These are phyloP conservation scores for Ceuthmochares aereus DNA, from an alignment of 2,113 vertebrate genomes.

Conservation along the genomic window DNA sequence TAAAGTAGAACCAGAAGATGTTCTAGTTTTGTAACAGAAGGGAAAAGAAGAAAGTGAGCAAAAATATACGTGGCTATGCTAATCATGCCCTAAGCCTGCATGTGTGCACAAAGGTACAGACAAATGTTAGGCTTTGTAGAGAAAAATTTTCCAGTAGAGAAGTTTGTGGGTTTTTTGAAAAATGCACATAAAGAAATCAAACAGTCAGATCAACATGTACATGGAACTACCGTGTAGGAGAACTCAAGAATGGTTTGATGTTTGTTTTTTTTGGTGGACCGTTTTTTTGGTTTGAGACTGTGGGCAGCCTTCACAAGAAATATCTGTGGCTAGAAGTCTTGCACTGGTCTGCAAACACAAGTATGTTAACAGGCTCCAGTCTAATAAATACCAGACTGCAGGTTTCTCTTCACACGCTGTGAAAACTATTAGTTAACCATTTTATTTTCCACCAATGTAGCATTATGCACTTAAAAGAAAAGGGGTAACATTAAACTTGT, in stretches of 20 bases:
- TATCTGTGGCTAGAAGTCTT: not conserved
- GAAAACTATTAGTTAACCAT: not conserved
- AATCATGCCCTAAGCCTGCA: not conserved
- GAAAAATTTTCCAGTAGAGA: not conserved
- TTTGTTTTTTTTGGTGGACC: not conserved
- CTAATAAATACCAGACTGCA: not conserved
- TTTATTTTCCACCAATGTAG: not conserved
- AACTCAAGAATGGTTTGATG: not conserved
- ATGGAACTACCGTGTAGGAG: not conserved
- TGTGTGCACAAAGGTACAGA: not conserved
- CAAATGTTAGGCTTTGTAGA: accelerated
- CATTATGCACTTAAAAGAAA: not conserved
- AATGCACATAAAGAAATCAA: not conserved
- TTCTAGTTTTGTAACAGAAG: not conserved
- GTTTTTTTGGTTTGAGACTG: not conserved
- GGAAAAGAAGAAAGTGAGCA: not conserved
- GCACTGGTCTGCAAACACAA: not conserved
- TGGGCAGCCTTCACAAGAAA: not conserved
- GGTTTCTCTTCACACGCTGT: not conserved
- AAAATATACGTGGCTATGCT: not conserved
- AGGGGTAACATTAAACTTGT: not conserved
- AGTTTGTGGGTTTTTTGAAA: not conserved
- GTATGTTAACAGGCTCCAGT: not conserved
- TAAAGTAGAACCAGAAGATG: not conserved
- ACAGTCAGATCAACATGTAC: not conserved